These are phyloP conservation scores for Jaculus jaculus DNA, from an alignment of 2,113 vertebrate species.

Conservation along the genomic window DNA sequence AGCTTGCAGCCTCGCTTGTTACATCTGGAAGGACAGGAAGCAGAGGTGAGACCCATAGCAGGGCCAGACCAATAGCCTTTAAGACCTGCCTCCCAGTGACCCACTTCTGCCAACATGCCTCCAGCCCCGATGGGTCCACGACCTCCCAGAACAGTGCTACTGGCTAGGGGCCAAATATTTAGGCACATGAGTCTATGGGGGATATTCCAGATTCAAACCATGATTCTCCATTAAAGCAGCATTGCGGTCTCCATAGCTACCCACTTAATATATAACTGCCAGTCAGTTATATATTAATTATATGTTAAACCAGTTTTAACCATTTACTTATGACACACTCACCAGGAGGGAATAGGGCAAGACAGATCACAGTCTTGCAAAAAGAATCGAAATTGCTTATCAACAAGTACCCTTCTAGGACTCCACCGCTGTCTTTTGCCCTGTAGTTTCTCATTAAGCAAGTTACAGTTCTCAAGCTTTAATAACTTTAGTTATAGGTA, in stretches of 20 bases:
- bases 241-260: neutral
- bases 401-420: neutral
- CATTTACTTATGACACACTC: neutral
- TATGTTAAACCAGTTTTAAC: no score
- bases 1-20: neutral
- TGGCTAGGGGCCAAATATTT: neutral
- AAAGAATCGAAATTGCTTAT: neutral
- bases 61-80: no score
- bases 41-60: neutral
- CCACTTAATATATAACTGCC: neutral
- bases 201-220: neutral
- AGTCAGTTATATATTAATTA: no score
- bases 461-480: conserved; percentile 70
- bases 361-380: neutral
- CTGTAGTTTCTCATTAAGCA: conserved; percentile 64
- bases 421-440: conserved; percentile 7
- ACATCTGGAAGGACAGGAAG: neutral
- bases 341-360: rapidly evolving
- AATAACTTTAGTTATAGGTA: conserved; percentile 75
- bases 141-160: neutral
- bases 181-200: neutral
- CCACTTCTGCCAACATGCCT: neutral
- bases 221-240: neutral
- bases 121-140: no score
- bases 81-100: neutral